Evolutionary conservation across 2,113 vertebrate species (phyloP).

Genomic region (Atractosteus spatula): DNA sequence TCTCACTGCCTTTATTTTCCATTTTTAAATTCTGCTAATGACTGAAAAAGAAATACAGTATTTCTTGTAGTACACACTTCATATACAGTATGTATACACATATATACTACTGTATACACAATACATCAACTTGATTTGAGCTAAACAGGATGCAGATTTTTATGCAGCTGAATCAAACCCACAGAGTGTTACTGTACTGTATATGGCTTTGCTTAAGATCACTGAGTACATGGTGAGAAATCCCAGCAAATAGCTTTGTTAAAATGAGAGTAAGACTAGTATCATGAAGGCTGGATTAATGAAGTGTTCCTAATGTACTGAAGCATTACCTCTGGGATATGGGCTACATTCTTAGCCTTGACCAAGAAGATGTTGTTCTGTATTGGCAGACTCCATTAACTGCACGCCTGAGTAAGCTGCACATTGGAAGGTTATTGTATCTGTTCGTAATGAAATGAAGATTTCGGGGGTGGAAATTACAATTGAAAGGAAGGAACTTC

Average conservation of each 20-base stretch:
- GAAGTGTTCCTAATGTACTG: conserved; percentile 6
- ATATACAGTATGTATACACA: too few species aligned
- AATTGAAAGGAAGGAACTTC: background rate
- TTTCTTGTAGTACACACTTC: too few species aligned
- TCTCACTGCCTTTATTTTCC: too few species aligned
- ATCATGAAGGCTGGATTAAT: background rate
- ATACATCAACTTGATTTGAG: too few species aligned
- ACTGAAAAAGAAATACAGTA: too few species aligned
- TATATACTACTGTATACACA: too few species aligned
- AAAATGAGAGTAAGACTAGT: background rate
- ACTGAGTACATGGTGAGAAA: background rate
- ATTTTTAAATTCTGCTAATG: too few species aligned
- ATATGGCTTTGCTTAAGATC: background rate
- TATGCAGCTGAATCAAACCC: background rate
- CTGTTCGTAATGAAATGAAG: background rate
- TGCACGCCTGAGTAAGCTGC: background rate
- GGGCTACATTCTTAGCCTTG: conserved; percentile 7
- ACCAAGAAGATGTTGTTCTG: conserved; percentile 9
- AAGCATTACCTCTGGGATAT: conserved; percentile 4
- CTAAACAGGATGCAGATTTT: too few species aligned
- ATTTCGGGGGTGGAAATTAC: background rate
- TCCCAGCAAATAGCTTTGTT: conserved; percentile 1
- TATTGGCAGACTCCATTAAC: conserved; percentile 4
- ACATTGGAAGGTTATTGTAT: conserved; percentile 10
- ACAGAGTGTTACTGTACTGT: background rate